These are phyloP conservation scores for Cephalopholis sonnerati DNA, from an alignment of 2,113 vertebrate genomes.

Conservation along the genomic window DNA sequence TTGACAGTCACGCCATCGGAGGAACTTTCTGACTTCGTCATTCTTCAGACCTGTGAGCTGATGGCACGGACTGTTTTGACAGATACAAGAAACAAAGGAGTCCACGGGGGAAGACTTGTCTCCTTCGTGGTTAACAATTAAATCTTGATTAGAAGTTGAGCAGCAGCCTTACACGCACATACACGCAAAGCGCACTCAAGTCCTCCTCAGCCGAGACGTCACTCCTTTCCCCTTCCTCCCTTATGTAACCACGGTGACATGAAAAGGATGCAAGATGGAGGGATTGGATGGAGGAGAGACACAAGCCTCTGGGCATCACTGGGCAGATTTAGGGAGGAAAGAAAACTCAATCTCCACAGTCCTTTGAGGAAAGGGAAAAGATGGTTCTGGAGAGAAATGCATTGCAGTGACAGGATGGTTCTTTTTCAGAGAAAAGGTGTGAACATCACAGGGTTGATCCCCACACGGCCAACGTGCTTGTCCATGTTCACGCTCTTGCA, in stretches of 20 bases:
- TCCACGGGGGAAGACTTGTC: constrained; percentile 16
- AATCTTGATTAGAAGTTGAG: constrained; percentile 73
- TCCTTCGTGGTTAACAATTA: constrained; percentile 60
- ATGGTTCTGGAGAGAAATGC: constrained; percentile 11
- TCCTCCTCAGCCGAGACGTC: constrained; percentile 52
- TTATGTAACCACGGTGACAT: constrained; percentile 71
- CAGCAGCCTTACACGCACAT: constrained; percentile 2
- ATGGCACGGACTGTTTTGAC: constrained; percentile 15
- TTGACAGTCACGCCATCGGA: background rate
- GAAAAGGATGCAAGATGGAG: constrained; percentile 58
- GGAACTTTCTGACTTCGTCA: background rate
- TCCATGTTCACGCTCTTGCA: background rate
- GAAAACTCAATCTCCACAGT: constrained; percentile 16
- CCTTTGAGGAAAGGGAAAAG: constrained; percentile 22
- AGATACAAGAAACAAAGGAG: background rate
- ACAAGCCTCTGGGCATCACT: constrained; percentile 65
- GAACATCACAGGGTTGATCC: background rate
- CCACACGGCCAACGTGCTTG: no score
- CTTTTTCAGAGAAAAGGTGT: background rate
- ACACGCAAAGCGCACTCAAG: background rate
- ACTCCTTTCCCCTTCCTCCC: constrained; percentile 44
- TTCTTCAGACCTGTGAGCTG: background rate
- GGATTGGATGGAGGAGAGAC: constrained; percentile 57
- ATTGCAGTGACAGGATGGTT: background rate
- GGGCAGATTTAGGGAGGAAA: constrained; percentile 40